Evolutionary conservation across 2,797 vertebrate species (phyloP).

Genomic region (Acomys russatus): DNA sequence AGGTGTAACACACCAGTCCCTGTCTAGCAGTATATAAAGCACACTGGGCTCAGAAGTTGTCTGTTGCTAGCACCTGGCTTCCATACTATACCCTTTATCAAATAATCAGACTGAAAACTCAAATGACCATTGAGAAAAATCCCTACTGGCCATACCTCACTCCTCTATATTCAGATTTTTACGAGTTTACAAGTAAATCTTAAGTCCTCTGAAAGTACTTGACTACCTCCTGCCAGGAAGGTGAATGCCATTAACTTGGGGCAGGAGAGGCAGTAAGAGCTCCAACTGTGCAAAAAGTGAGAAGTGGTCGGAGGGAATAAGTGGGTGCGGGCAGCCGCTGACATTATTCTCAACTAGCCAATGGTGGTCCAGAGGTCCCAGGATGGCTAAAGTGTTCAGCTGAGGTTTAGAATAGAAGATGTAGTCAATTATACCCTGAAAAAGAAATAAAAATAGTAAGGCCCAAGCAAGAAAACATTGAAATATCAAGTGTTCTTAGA

Average conservation of each 20-base stretch:
- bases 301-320: conserved; percentile 99
- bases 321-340: conserved; percentile 98
- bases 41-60: conserved; percentile 91
- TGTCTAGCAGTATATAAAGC: conserved; percentile 90
- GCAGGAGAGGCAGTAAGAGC: conserved; percentile 96
- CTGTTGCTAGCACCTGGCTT: conserved; percentile 93
- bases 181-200: conserved; percentile 89
- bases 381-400: conserved; percentile 97
- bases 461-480: not conserved
- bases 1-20: conserved; percentile 89
- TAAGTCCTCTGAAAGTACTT: conserved; percentile 91
- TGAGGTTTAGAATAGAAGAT: conserved; percentile 99
- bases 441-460: conserved; percentile 54
- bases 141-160: conserved; percentile 96
- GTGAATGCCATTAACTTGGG: conserved; percentile 97
- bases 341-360: conserved; percentile 99
- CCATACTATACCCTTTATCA: conserved; percentile 91
- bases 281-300: conserved; percentile 99
- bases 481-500: conserved; percentile 57
- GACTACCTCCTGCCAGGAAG: conserved; percentile 98
- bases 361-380: conserved; percentile 98
- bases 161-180: conserved; percentile 94
- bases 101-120: conserved; percentile 91
- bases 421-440: conserved; percentile 99
- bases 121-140: conserved; percentile 93